Evolutionary conservation across 2,888 invertebrate genomes (phyloP), one percentile per base, ranked within the genome.

Genomic region (Caenorhabditis imperialis): DNA sequence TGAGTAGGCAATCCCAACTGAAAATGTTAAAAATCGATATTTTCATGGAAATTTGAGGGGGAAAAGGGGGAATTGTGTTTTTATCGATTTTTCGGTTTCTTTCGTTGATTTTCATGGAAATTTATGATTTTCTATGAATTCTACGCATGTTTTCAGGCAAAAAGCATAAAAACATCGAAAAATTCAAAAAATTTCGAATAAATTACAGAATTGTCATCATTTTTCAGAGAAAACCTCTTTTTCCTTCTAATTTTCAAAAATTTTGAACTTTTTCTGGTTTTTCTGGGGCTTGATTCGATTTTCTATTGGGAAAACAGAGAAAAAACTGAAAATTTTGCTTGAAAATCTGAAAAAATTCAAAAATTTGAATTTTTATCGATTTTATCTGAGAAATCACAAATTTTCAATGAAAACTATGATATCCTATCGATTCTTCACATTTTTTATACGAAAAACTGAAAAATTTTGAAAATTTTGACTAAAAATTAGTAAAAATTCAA

Each of bases 181-280:
- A 16, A 27, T 20, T 18, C 33, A 7, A n/a, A 20, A 42, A 5
- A 18, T 35, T 22, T 30, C 30, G 8, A 14, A 1, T 6, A 22
- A 37, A 14, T 35, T 50, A 10, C 7, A 14, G 33, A 61, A 25
- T 63, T 63, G 63, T 63, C 63, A 63, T 44, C 63, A 55, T 63
- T 55, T 55, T 63, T 33, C 30, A 30, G 30, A n/a, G n/a, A n/a
- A n/a, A n/a, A n/a, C n/a, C n/a, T n/a, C n/a, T n/a, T n/a, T n/a
- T n/a, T n/a, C n/a, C n/a, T n/a, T n/a, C n/a, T n/a, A n/a, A n/a
- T n/a, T n/a, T n/a, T n/a, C n/a, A n/a, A n/a, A n/a, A n/a, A n/a
- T n/a, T n/a, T n/a, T n/a, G n/a, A n/a, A n/a, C n/a, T n/a, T n/a
- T n/a, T n/a, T n/a, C n/a, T n/a, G n/a, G n/a, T n/a, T n/a, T n/a